Conservation (phyloP, 2,113 vertebrate genomes). For the Monarcha castaneiventris region DNA sequence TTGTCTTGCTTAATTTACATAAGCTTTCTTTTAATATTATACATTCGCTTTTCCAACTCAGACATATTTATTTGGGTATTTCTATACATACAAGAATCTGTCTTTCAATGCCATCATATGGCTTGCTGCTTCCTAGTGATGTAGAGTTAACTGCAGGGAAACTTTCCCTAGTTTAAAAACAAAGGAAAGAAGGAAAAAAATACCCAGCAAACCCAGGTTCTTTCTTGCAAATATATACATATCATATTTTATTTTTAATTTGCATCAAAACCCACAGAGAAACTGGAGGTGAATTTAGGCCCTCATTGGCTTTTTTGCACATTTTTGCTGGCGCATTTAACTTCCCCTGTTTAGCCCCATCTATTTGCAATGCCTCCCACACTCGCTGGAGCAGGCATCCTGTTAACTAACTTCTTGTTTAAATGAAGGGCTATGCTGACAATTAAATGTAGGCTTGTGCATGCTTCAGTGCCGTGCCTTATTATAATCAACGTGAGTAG, state of each 20-base stretch:
- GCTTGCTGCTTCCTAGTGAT: background rate
- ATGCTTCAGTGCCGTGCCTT: conserved; percentile 52
- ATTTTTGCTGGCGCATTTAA: background rate
- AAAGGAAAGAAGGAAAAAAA: background rate
- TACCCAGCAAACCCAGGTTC: rapidly evolving
- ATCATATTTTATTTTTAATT: conserved; percentile 2
- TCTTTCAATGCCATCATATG: background rate
- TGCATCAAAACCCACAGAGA: background rate
- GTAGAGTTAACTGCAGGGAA: background rate
- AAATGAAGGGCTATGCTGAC: conserved; percentile 65
- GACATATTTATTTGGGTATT: rapidly evolving
- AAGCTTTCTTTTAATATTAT: background rate
- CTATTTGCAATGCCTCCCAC: conserved; percentile 60
- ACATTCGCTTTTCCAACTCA: background rate
- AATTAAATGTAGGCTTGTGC: conserved; percentile 63
- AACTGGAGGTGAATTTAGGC: background rate
- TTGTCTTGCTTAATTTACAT: background rate
- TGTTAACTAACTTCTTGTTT: conserved; percentile 70
- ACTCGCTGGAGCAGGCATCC: background rate
- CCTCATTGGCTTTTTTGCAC: background rate
- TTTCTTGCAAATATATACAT: background rate
- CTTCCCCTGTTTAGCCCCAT: background rate
- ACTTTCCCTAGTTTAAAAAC: background rate
- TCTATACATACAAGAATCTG: background rate
- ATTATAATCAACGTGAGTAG: conserved; percentile 63